phyloP scores from a whole-genome alignment of 1,140 invertebrate genomes.

The Rhagoletis pomonella region DNA sequence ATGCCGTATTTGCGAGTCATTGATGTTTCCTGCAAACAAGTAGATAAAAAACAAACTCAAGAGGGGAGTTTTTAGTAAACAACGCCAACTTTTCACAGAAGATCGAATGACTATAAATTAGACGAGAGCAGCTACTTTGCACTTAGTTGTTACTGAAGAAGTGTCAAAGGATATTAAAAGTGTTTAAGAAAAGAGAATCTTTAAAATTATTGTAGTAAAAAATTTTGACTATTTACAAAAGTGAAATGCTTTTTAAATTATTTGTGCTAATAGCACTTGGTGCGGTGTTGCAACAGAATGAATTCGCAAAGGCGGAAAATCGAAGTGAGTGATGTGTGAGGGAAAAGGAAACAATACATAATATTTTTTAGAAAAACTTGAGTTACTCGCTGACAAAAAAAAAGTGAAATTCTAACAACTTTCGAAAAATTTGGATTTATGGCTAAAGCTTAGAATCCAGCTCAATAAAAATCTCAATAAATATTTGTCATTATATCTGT shows the following conservation, averaged over 20 bases:
- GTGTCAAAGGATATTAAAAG: background rate
- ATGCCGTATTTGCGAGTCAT: background rate
- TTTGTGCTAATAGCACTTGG: slow-evolving; percentile 8
- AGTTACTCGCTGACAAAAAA: too few species aligned
- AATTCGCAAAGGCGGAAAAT: background rate
- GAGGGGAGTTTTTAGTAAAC: background rate
- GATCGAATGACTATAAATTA: slow-evolving; percentile 24
- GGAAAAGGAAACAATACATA: background rate
- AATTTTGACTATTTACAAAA: background rate
- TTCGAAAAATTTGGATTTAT: too few species aligned
- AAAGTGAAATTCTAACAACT: too few species aligned
- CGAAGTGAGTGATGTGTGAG: background rate
- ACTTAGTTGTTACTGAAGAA: background rate
- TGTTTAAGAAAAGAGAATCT: background rate
- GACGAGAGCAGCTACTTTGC: background rate
- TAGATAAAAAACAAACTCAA: background rate
- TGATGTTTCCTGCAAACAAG: background rate
- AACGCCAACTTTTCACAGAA: background rate
- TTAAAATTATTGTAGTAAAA: background rate
- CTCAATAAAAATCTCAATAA: too few species aligned
- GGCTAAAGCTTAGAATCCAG: too few species aligned
- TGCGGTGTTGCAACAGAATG: background rate
- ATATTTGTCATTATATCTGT: too few species aligned
- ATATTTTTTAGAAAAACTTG: too few species aligned
- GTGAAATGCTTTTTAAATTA: slow-evolving; percentile 18